Percentiles rank a stretch among this genome's conserved stretches.
These are phyloP conservation scores for Psittacula echo DNA, from an alignment of 2,797 vertebrate species.

Conservation along the genomic window DNA sequence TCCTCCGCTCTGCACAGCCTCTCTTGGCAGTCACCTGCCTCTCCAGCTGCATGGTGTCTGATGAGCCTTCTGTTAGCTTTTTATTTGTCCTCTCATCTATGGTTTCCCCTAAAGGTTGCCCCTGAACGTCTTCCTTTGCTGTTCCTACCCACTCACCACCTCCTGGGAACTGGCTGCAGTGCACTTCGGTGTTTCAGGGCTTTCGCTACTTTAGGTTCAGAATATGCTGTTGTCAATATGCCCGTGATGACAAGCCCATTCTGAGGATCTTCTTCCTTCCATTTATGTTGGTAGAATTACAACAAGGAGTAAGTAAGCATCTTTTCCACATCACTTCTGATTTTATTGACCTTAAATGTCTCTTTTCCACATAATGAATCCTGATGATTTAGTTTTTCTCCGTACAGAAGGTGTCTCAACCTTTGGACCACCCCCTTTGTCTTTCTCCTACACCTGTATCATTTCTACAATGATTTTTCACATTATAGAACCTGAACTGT, in stretches of 20 bases:
- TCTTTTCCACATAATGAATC: not conserved
- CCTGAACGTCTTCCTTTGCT: not conserved
- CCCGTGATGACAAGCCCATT: not conserved
- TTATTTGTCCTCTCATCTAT: not conserved
- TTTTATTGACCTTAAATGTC: not conserved
- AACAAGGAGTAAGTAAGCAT: not conserved
- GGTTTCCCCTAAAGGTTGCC: not conserved
- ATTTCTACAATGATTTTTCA: not conserved
- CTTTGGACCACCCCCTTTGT: not conserved
- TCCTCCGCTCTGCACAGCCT: not conserved
- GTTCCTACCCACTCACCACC: not conserved
- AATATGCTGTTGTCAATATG: not conserved
- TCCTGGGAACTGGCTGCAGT: not conserved
- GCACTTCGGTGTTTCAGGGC: accelerated
- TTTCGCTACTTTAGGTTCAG: not conserved
- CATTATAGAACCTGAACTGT: not conserved
- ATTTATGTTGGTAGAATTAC: not conserved
- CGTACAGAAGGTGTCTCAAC: not conserved
- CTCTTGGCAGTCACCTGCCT: accelerated
- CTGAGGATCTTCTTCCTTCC: not conserved
- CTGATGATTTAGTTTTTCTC: not conserved
- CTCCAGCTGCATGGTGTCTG: not conserved
- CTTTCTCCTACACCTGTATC: not conserved
- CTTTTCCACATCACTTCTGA: not conserved
- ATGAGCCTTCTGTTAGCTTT: not conserved